Evolutionary conservation across 2,113 vertebrate species (phyloP).

Genomic region (Cavia porcellus): DNA sequence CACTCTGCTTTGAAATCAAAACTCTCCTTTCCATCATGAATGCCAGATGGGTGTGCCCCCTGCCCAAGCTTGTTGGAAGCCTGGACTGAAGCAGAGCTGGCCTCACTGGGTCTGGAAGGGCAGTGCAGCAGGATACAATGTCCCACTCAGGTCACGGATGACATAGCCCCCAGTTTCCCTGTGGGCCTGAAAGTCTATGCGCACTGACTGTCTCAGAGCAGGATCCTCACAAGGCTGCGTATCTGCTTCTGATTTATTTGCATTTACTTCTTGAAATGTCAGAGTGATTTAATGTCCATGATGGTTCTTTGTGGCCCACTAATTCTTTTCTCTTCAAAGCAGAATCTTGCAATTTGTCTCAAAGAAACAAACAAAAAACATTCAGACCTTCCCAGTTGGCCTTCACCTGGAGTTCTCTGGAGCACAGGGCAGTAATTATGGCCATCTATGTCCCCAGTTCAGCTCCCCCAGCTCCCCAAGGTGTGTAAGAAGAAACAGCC

Average conservation of each 20-base stretch:
- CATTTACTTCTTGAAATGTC: neutral
- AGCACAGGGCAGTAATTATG: too few relatives aligned
- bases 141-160: neutral
- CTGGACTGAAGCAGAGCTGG: neutral
- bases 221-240: fast-evolving
- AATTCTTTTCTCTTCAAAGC: slow-evolving; percentile 15
- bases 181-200: too few relatives aligned
- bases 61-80: neutral
- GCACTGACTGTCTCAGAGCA: fast-evolving
- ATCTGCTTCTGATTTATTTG: neutral
- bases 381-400: neutral
- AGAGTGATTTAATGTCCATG: neutral
- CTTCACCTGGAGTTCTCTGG: neutral
- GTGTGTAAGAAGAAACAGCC: neutral
- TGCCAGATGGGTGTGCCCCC: fast-evolving
- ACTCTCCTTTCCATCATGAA: neutral
- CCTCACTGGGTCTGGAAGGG: neutral
- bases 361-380: neutral
- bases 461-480: fast-evolving
- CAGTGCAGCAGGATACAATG: neutral
- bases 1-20: fast-evolving
- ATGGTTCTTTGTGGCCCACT: neutral
- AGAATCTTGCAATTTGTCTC: neutral
- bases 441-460: fast-evolving
- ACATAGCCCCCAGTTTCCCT: neutral